Evolutionary conservation across 1,140 invertebrate genomes (phyloP).

Genomic region (Trypoxylus dichotomus): DNA sequence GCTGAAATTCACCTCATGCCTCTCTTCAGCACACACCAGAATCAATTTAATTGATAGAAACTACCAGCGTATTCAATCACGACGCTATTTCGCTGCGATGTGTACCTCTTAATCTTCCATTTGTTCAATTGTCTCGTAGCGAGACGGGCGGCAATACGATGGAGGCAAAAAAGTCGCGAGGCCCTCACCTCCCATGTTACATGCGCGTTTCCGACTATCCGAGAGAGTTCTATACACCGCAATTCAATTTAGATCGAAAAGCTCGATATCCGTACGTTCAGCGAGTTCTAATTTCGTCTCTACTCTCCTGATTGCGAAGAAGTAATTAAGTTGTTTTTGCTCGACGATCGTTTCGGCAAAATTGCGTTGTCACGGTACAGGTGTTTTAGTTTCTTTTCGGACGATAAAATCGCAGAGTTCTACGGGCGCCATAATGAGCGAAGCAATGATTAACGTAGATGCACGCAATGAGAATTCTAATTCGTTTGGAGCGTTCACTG

Average conservation of each 20-base stretch:
- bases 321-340: slow-evolving; percentile 7
- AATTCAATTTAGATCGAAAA: slow-evolving; percentile 7
- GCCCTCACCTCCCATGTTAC: background rate
- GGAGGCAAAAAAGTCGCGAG: background rate
- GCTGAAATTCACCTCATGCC: too few relatives aligned
- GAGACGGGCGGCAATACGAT: background rate
- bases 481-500: too few relatives aligned
- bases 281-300: background rate
- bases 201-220: background rate
- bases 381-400: slow-evolving; percentile 5
- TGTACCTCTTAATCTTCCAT: background rate
- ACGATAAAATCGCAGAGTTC: background rate
- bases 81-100: background rate
- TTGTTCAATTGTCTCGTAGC: background rate
- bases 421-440: too few relatives aligned
- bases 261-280: background rate
- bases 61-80: background rate
- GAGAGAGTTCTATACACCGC: background rate
- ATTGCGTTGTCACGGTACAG: slow-evolving; percentile 1
- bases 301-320: background rate
- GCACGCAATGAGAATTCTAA: too few relatives aligned
- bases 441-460: too few relatives aligned
- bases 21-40: too few relatives aligned
- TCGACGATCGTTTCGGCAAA: background rate
- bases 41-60: too few relatives aligned